These are phyloP conservation scores for Cygnus atratus DNA, from an alignment of 2,113 vertebrate species.

Conservation along the genomic window DNA sequence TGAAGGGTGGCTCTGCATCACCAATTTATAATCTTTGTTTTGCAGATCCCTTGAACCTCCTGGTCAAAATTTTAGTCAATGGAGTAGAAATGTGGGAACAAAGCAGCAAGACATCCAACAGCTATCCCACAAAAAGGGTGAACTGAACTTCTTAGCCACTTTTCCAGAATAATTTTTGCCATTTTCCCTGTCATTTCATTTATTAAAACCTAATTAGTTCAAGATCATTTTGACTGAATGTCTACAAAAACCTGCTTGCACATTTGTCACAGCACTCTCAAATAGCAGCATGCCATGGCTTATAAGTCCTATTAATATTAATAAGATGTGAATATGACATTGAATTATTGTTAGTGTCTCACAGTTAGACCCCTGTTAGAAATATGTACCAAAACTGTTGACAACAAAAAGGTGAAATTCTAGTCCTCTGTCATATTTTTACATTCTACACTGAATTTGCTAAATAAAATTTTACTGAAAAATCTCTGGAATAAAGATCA, in stretches of 20 bases:
- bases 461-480: neutral
- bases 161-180: neutral
- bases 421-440: neutral
- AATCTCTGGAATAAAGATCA: neutral
- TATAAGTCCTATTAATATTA: constrained; percentile 4
- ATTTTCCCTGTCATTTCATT: constrained; percentile 13
- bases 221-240: neutral
- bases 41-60: neutral
- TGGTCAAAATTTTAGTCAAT: neutral
- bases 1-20: neutral
- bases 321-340: neutral
- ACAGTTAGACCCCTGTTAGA: neutral
- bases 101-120: neutral
- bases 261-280: constrained; percentile 4
- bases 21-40: neutral
- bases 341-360: constrained; percentile 19
- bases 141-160: neutral
- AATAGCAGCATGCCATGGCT: neutral
- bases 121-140: neutral
- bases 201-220: constrained; percentile 5
- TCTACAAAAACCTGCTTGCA: neutral
- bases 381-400: neutral
- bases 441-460: neutral
- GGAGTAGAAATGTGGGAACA: neutral
- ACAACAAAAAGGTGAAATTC: neutral